phyloP scores from a whole-genome alignment of 2,113 vertebrate genomes.

The Alexandromys fortis region DNA sequence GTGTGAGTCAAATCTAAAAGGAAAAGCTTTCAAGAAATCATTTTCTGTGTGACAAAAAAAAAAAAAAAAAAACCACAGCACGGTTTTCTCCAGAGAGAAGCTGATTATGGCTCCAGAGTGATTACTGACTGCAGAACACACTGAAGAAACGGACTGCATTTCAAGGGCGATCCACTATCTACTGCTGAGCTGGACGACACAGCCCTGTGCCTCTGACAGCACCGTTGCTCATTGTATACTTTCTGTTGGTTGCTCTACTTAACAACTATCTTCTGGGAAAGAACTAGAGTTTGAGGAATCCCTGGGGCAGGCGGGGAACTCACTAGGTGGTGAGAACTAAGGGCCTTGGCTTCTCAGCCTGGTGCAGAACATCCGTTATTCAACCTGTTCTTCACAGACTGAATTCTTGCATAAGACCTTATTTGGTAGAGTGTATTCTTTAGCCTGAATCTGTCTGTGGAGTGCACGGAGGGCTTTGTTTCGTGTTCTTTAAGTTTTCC shows the following conservation, averaged over 20 bases:
- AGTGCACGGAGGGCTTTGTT: not conserved
- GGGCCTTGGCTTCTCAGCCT: not conserved
- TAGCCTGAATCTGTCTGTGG: not conserved
- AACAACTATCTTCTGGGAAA: not conserved
- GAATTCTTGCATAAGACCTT: not conserved
- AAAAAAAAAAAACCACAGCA: not conserved
- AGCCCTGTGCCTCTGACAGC: not conserved
- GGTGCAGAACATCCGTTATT: not conserved
- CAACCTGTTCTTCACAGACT: not conserved
- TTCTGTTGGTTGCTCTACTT: not conserved
- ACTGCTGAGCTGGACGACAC: not conserved
- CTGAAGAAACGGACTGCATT: not conserved
- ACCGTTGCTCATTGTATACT: not conserved
- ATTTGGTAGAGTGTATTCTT: not conserved
- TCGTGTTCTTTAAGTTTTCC: not conserved
- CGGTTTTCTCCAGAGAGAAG: slow-evolving; percentile 1
- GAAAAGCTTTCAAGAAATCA: not conserved
- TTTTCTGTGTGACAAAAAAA: not conserved
- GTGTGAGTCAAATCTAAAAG: not conserved
- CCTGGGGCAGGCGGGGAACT: not conserved
- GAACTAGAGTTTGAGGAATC: not conserved
- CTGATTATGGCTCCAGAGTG: not conserved
- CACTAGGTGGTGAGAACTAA: not conserved
- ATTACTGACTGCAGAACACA: not conserved
- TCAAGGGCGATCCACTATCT: not conserved